Conservation (phyloP, 2,797 vertebrate species). For the Clarias pachynema region DNA sequence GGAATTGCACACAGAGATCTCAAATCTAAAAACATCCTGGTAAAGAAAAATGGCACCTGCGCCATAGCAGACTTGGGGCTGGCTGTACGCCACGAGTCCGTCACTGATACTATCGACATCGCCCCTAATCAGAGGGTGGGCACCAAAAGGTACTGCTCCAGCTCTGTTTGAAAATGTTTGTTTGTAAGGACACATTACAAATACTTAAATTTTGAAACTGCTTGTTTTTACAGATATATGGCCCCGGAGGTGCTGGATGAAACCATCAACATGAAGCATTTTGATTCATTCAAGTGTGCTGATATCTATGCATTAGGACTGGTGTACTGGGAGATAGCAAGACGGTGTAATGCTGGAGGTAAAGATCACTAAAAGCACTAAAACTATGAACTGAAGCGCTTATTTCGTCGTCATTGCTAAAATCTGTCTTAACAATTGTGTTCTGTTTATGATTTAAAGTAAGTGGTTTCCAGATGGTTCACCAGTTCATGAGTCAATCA, state of each 20-base stretch:
- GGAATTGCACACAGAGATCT: slow-evolving; percentile 97
- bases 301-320: slow-evolving; percentile 96
- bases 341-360: slow-evolving; percentile 95
- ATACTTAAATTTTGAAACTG: neutral
- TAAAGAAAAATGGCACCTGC: slow-evolving; percentile 96
- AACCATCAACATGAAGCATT: slow-evolving; percentile 99
- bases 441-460: neutral
- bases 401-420: neutral
- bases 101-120: slow-evolving; percentile 96
- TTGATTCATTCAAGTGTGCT: slow-evolving; percentile 97
- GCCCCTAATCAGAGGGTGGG: slow-evolving; percentile 97
- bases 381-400: neutral
- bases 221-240: slow-evolving; percentile 85
- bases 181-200: neutral
- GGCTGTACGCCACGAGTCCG: slow-evolving; percentile 93
- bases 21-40: slow-evolving; percentile 98
- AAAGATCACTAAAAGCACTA: slow-evolving; percentile 24
- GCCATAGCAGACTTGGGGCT: slow-evolving; percentile 97
- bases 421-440: neutral
- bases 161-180: neutral
- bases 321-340: slow-evolving; percentile 97
- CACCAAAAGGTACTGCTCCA: slow-evolving; percentile 86
- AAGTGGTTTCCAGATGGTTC: neutral
- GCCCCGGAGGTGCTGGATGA: slow-evolving; percentile 98
- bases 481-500: neutral